phyloP scores from a whole-genome alignment of 2,888 invertebrate species.

The Cistogaster globosa region DNA sequence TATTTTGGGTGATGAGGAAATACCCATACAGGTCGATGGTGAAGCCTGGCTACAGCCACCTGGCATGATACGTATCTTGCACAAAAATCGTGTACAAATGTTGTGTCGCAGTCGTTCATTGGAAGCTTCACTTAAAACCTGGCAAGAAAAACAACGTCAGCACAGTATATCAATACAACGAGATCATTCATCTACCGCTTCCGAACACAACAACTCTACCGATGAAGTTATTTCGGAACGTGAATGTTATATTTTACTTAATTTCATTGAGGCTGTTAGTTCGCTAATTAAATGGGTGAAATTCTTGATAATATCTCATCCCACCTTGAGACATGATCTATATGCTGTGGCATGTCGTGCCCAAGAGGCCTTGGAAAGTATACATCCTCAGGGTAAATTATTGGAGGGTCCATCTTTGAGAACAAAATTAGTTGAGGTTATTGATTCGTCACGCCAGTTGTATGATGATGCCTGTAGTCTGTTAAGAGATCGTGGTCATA shows the following conservation, averaged over 20 bases:
- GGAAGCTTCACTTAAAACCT: conserved; percentile 93
- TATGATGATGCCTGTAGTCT: conserved; percentile 89
- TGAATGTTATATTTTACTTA: conserved; percentile 85
- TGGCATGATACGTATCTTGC: conserved; percentile 96
- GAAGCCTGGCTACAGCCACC: conserved; percentile 99
- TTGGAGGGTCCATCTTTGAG: conserved; percentile 90
- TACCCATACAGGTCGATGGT: conserved; percentile 98
- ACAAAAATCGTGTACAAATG: conserved; percentile 99
- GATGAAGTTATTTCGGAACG: conserved; percentile 84
- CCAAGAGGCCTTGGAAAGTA: conserved; percentile 87
- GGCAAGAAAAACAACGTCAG: conserved; percentile 92
- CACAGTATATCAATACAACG: conserved; percentile 84
- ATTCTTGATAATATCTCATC: conserved; percentile 87
- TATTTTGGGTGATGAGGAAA: conserved; percentile 95
- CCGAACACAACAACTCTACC: conserved; percentile 80
- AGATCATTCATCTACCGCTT: conserved; percentile 82
- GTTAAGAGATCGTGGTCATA: conserved; percentile 87
- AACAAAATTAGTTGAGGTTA: conserved; percentile 87
- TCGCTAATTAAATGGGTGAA: conserved; percentile 94
- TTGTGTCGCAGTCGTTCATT: conserved; percentile 94
- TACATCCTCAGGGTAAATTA: conserved; percentile 92
- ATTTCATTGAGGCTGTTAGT: conserved; percentile 92
- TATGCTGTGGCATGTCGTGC: conserved; percentile 90
- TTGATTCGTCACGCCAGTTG: conserved; percentile 84
- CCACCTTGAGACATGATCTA: conserved; percentile 88